Base-by-base conservation (phyloP, 2,113 vertebrate species). In the Rissa tridactyla region DNA sequence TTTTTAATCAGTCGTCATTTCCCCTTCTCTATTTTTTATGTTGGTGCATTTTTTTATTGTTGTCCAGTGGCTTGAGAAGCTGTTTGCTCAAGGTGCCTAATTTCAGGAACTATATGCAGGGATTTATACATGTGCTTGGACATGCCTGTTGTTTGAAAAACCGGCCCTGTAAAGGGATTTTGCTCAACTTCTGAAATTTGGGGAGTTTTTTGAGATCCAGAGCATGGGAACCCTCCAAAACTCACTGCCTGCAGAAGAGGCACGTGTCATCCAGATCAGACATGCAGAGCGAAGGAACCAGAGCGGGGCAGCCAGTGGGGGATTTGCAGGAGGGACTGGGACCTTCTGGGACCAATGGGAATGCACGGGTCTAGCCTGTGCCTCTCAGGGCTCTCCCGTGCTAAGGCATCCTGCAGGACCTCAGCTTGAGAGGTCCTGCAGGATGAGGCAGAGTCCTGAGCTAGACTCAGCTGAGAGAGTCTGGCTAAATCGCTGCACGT, bases 281-380 rank as follows among this genome's bases (percentile, higher is more conserved):
- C 19, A 29, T 0, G 0, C 6, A 19, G 70, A 29, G 6, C 30
- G 20, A 62, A 72, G 52, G 25, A 89, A 68, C 8, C 6, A 4
- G 54, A 80, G 49, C 2, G 4, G 26, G 71, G 17, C 29, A 51
- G 38, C 29, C 1, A 0, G 19, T 49, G 44, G 15, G 15, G 18
- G 6, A 26, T 72, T 71, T 71, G n/a, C 26, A 42, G 58, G 30
- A 64, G 22, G 34, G 69, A 29, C 5, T 25, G 20, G 30, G 69
- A 70, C 20, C 15, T 40, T 62, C 38, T 90, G 57, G 54, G 62
- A 83, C 58, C 22, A 57, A 29, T 1, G 5, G 18, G 19, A 61
- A 46, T 0, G 0, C 1, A 2, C 47, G 23, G 13, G 4, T 85
- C n/a, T 46, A 40, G 17, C 26, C 75, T 4, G 0, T 23, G 51